Conservation (phyloP, 2,797 vertebrate species). For the Sylvia borin region DNA sequence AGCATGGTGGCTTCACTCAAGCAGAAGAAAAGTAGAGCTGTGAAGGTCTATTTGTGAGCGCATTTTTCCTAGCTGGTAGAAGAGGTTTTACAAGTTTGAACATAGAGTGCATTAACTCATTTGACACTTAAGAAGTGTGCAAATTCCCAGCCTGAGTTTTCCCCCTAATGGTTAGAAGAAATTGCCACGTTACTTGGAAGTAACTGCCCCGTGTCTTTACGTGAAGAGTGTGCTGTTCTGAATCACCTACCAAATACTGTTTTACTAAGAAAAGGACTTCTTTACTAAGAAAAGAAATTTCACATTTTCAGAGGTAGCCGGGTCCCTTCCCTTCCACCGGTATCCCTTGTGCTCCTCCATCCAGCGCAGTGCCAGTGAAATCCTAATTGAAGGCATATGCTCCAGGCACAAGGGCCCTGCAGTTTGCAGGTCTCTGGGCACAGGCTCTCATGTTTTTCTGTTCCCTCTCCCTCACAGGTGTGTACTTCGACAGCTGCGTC, state of each 20-base stretch:
- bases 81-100: constrained; percentile 34
- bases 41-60: neutral
- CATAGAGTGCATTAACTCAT: neutral
- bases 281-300: neutral
- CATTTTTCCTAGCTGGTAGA: neutral
- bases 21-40: constrained; percentile 19
- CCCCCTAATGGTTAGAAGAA: neutral
- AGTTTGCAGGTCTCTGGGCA: neutral
- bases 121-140: neutral
- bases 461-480: constrained; percentile 80
- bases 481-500: constrained; percentile 99
- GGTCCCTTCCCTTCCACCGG: neutral
- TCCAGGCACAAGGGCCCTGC: neutral
- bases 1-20: constrained; percentile 22
- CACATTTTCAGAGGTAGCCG: neutral
- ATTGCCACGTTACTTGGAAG: neutral
- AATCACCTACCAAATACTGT: neutral
- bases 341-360: neutral
- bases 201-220: neutral
- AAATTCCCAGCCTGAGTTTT: neutral
- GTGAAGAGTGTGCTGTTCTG: neutral
- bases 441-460: neutral
- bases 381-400: neutral
- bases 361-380: neutral
- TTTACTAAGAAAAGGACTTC: neutral